Evolutionary conservation across 2,888 invertebrate species (phyloP).

Genomic region (Cantharis flavilabris): DNA sequence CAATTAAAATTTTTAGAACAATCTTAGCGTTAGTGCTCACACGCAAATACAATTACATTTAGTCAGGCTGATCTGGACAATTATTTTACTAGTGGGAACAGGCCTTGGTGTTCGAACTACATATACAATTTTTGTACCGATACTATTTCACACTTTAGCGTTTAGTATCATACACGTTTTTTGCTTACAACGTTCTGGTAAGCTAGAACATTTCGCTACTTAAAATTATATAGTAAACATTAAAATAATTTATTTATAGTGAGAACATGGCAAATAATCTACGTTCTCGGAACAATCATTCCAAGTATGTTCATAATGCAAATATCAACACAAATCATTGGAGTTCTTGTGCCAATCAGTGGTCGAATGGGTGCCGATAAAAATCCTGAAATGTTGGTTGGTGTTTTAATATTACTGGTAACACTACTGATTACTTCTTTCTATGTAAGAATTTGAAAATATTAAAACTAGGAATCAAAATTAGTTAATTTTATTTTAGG

Average conservation of each 20-base stretch:
- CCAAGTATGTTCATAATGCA: constrained; percentile 31
- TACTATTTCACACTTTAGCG: constrained; percentile 33
- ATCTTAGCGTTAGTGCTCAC: constrained; percentile 20
- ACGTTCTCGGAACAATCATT: constrained; percentile 26
- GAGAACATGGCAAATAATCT: constrained; percentile 28
- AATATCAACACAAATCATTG: constrained; percentile 12
- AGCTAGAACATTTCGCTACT: not conserved
- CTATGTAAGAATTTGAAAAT: constrained; percentile 43
- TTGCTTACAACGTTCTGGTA: constrained; percentile 33
- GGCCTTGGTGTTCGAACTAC: constrained; percentile 30
- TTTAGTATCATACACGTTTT: constrained; percentile 28
- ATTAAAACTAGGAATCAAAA: not conserved
- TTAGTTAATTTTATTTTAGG: constrained; percentile 31
- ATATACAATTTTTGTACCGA: constrained; percentile 31
- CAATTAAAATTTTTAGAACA: constrained; percentile 14
- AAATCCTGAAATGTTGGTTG: constrained; percentile 57
- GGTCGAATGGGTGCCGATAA: constrained; percentile 55
- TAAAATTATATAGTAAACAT: not conserved
- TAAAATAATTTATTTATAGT: constrained; percentile 17
- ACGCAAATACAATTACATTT: constrained; percentile 34
- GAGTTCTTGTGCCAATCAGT: constrained; percentile 48
- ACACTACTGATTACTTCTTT: constrained; percentile 53
- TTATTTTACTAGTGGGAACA: constrained; percentile 32
- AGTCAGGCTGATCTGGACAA: constrained; percentile 32
- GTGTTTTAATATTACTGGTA: constrained; percentile 49